Evolutionary conservation across 2,797 vertebrate genomes (phyloP), one percentile per base, ranked within the genome.

Genomic region (Myripristis jacobus): DNA sequence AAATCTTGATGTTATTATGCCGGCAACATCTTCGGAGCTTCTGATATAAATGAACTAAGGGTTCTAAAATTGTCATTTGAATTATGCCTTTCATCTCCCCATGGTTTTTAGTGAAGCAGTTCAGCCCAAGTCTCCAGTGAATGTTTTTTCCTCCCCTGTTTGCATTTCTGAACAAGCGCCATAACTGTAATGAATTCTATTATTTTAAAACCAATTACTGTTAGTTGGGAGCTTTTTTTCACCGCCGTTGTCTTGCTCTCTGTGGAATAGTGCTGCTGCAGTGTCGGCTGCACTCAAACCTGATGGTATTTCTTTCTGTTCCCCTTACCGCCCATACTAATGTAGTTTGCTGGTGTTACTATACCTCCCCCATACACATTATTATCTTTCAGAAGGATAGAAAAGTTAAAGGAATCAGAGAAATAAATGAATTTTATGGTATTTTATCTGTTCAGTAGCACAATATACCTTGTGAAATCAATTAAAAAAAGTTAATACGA

Each of bases 121-220:
- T 92, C 92, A 91, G 84, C 86, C 66, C 75, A 80, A 90, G 84
- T 92, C 91, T 92, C 92, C 75, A 69, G 91, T 89, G 91, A 85
- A 87, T 90, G 82, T 87, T 82, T 87, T 87, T 87, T 87, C 80
- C 82, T 82, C 75, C 77, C 82, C 91, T 91, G 91, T 94, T 93
- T 94, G 91, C 92, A 91, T 93, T 92, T 92, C 91, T 90, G 91
- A 93, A 94, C 91, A 93, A 93, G 92, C 83, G 73, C 89, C 82
- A 87, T 91, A 92, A 91, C 86, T 86, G 88, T 94, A 94, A 94
- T 94, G 92, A 94, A 94, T 94, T 93, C 91, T 92, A 94, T 93
- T 91, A 93, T 94, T 94, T 94, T 93, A 91, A 94, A 93, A 92
- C 92, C 92, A 94, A 94, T 95, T 94, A 94, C 93, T 90, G 90